Base-by-base conservation (phyloP, 2,113 vertebrate genomes). In the Cavia porcellus region DNA sequence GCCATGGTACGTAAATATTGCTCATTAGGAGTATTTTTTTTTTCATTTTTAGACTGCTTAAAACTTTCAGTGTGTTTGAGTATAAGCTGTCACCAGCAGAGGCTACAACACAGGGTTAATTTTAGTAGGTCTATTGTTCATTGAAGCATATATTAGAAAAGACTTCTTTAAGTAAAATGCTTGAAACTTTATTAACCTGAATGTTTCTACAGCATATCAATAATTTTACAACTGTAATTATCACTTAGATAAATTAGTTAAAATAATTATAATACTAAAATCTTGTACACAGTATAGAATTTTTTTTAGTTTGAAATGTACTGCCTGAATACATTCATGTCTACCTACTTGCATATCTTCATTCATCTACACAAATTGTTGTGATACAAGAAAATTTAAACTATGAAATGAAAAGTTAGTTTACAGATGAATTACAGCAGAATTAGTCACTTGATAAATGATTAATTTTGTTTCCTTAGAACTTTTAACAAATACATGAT, bases 281-380 rank as follows among this genome's bases (percentile, higher is more conserved):
- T 81, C 35, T 42, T 79, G 50, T 4, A 68, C 7, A 70, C 24
- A 55, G 4, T n/a, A 14, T 74, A 22, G 5, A 13, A 7, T 45
- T 89, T 86, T 83, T 5, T 74, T 68, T 70, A 45, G 86, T 85
- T 94, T 96, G 35, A 64, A 80, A 66, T 81, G 32, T 79, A 20
- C 79, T 62, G 1, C n/a, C 89, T 90, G 77, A 74, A 38, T 1
- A 45, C 3, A 32, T 64, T 47, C 72, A 10, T 64, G 3, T 30
- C 24, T 88, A 5, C 42, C 3, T 83, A 62, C 50, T 68, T 68
- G 30, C 19, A n/a, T 11, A n/a, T 61, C 1, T n/a, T 30, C 6
- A 50, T 61, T 8, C 28, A 52, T n/a, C 7, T 70, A 2, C 32
- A 84, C 45, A 64, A 0, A 14, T 30, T n/a, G 1, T 83, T 85